A percentile compares a stretch with the other conserved stretches of the same genome.
These are phyloP conservation scores for Cynopterus brachyotis DNA, from an alignment of 2,113 vertebrate species.

Conservation along the genomic window DNA sequence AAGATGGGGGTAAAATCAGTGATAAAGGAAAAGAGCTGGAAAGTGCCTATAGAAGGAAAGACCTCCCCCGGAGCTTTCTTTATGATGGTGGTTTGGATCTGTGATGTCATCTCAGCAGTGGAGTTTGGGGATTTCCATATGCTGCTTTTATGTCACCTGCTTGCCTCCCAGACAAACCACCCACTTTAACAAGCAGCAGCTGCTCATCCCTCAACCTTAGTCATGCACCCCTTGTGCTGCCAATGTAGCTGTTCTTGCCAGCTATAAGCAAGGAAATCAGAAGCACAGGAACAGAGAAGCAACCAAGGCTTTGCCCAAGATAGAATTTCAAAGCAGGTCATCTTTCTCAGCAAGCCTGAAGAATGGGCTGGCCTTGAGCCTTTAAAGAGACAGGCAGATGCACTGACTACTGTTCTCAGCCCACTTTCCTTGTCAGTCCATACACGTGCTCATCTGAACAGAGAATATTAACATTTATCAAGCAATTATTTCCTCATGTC, in stretches of 20 bases:
- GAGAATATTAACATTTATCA: neutral
- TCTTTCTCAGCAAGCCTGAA: conserved; percentile 82
- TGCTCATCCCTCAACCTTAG: neutral
- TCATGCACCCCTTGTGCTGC: neutral
- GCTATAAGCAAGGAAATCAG: conserved; percentile 20
- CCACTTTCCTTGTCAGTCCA: neutral
- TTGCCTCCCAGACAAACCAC: neutral
- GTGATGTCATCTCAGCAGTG: neutral
- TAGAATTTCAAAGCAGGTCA: conserved; percentile 82
- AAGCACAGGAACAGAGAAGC: neutral
- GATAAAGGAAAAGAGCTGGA: neutral
- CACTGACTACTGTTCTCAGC: neutral
- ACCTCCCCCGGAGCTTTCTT: neutral
- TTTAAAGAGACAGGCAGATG: conserved; percentile 76
- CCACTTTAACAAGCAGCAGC: neutral
- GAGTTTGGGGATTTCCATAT: conserved; percentile 1
- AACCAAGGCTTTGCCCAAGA: conserved; percentile 70
- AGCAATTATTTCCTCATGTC: neutral
- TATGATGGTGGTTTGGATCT: neutral
- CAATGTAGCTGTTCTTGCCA: neutral
- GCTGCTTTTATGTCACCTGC: neutral
- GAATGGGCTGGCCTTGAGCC: conserved; percentile 63
- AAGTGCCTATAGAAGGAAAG: neutral
- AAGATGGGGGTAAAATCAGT: neutral
- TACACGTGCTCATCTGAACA: neutral